A percentile compares a stretch with the other conserved stretches of the same genome.
Conservation (phyloP, 2,888 invertebrate species). For the Perdita meconis region DNA sequence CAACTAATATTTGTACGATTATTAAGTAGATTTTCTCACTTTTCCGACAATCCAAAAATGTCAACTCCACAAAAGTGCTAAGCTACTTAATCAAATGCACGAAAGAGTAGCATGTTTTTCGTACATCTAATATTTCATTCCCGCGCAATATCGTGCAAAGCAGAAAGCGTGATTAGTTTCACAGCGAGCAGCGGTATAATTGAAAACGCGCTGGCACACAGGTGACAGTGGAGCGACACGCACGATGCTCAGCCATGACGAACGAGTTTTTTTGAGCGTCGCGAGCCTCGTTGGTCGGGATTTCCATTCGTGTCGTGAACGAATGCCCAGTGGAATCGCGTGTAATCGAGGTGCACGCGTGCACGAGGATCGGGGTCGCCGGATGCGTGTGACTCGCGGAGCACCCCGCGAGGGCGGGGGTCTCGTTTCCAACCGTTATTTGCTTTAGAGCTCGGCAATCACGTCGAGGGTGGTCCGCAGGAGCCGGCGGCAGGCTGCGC, state of each 20-base stretch:
- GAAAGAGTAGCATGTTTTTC: no score
- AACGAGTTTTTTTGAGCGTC: slow-evolving; percentile 56
- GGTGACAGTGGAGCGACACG: neutral
- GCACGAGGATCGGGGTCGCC: slow-evolving; percentile 60
- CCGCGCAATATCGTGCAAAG: neutral
- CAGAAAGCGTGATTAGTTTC: slow-evolving; percentile 18
- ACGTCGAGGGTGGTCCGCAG: slow-evolving; percentile 78
- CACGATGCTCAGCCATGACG: slow-evolving; percentile 26
- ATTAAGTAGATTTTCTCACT: no score
- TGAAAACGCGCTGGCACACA: slow-evolving; percentile 1
- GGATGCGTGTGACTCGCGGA: slow-evolving; percentile 56
- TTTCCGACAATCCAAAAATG: no score
- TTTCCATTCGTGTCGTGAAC: slow-evolving; percentile 58
- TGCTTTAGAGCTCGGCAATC: slow-evolving; percentile 80
- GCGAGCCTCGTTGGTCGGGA: slow-evolving; percentile 59
- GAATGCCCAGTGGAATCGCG: slow-evolving; percentile 70
- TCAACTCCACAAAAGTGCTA: no score
- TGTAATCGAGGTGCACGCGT: slow-evolving; percentile 65
- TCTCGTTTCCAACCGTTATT: slow-evolving; percentile 70
- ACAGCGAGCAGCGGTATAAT: slow-evolving; percentile 10
- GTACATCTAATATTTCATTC: no score
- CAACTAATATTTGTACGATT: no score
- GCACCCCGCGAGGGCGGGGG: slow-evolving; percentile 44
- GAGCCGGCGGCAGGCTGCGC: slow-evolving; percentile 61
- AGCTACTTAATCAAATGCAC: no score